These are phyloP conservation scores for Isichthys henryi DNA, from an alignment of 2,113 vertebrate species.

Conservation along the genomic window DNA sequence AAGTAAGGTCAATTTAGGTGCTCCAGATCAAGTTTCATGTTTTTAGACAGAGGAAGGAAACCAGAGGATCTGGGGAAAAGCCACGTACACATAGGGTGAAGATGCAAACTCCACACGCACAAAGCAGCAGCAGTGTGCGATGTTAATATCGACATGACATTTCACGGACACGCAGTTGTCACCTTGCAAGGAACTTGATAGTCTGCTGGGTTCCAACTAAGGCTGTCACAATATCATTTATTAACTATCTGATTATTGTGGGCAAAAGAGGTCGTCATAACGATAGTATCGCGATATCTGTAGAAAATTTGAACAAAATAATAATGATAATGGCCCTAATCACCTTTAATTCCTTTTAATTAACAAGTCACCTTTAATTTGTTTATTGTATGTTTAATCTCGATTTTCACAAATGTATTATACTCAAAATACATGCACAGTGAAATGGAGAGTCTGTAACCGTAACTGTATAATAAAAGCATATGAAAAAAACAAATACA, in stretches of 20 bases:
- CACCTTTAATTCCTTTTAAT: not conserved
- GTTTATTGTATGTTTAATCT: not conserved
- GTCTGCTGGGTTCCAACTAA: not conserved
- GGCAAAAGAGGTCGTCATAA: not conserved
- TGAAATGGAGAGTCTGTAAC: not conserved
- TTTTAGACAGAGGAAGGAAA: not conserved
- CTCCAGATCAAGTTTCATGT: not conserved
- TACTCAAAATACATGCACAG: not conserved
- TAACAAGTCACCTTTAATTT: not conserved
- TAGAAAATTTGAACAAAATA: not conserved
- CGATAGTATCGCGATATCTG: not conserved
- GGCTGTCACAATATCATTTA: not conserved
- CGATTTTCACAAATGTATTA: not conserved
- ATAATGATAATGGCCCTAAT: not conserved
- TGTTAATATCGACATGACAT: not conserved
- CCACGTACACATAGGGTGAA: not conserved
- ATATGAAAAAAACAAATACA: not conserved
- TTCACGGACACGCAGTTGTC: not conserved
- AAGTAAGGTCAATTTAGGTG: not conserved
- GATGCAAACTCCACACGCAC: not conserved
- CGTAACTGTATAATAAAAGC: not conserved
- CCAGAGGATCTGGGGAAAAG: not conserved
- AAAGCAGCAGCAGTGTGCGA: not conserved
- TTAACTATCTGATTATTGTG: not conserved
- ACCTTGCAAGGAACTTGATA: not conserved